These are phyloP conservation scores for Hetaerina titia DNA, from an alignment of 2,888 invertebrate species.

Conservation along the genomic window DNA sequence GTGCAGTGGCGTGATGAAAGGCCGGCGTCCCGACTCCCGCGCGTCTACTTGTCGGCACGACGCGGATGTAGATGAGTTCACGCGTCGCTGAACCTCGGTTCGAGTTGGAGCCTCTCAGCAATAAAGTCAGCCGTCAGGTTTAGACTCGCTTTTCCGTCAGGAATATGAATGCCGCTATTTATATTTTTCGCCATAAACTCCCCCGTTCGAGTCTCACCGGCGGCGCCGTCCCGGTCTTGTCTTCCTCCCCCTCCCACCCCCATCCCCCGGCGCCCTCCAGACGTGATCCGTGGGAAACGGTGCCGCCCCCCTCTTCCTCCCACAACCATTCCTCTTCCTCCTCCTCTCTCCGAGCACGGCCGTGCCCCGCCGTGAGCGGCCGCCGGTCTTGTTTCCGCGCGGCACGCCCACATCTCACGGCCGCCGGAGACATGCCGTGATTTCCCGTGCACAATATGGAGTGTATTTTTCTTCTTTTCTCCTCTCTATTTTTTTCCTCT, in stretches of 20 bases:
- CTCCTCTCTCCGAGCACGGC: neutral
- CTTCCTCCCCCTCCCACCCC: neutral
- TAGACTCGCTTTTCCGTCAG: too few species aligned
- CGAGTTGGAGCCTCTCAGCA: too few species aligned
- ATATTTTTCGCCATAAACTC: too few species aligned
- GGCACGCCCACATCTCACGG: slow-evolving; percentile 14
- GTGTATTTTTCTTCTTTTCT: neutral
- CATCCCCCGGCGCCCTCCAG: neutral
- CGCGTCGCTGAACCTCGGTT: neutral
- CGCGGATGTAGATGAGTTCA: neutral
- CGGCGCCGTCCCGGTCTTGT: too few species aligned
- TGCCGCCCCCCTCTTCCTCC: neutral
- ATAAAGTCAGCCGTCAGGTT: too few species aligned
- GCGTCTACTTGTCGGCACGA: neutral
- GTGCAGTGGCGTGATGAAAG: too few species aligned
- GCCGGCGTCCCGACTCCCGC: too few species aligned
- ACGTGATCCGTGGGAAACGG: neutral
- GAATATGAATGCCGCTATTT: too few species aligned
- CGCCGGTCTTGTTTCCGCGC: neutral
- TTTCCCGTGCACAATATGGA: neutral
- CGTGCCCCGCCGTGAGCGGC: neutral
- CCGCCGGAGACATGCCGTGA: neutral
- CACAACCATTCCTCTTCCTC: neutral
- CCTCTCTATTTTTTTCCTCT: neutral
- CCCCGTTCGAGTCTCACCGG: too few species aligned